Conservation (phyloP, 1,140 invertebrate genomes). For the Drosophila bifasciata region DNA sequence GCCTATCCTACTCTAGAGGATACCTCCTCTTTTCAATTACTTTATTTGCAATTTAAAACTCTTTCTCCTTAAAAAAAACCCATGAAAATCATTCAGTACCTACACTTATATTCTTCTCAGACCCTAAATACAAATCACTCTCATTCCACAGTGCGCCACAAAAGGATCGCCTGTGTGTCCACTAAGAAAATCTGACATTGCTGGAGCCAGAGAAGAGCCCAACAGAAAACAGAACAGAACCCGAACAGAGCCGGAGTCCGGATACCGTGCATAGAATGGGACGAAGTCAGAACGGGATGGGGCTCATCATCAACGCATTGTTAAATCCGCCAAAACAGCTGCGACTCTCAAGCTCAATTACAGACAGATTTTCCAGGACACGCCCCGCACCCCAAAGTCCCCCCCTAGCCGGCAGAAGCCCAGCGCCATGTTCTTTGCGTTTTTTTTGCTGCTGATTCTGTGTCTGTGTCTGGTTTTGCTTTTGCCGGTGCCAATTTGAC, state of each 20-base stretch:
- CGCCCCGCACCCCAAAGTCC: neutral
- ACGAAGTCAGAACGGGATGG: slow-evolving; percentile 1
- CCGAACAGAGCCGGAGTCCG: too few species aligned
- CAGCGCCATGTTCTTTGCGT: neutral
- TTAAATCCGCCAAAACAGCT: slow-evolving; percentile 56
- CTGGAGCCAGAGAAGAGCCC: neutral
- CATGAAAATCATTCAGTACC: too few species aligned
- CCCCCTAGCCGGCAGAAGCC: too few species aligned
- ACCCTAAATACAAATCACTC: too few species aligned
- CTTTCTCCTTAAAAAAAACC: too few species aligned
- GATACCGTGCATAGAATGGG: too few species aligned
- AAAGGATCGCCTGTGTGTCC: too few species aligned
- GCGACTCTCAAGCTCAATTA: slow-evolving; percentile 56
- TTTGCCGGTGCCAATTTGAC: slow-evolving; percentile 29
- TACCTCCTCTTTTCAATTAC: too few species aligned
- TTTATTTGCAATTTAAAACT: too few species aligned
- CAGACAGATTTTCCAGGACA: slow-evolving; percentile 38
- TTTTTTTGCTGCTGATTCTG: slow-evolving; percentile 10
- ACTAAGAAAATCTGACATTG: neutral
- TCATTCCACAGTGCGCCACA: neutral
- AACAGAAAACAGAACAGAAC: too few species aligned
- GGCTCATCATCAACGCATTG: slow-evolving; percentile 63
- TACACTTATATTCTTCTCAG: too few species aligned
- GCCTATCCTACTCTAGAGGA: too few species aligned
- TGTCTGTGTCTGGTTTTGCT: slow-evolving; percentile 1